Conservation (phyloP, 2,888 invertebrate genomes). For the Antheraea yamamai region DNA sequence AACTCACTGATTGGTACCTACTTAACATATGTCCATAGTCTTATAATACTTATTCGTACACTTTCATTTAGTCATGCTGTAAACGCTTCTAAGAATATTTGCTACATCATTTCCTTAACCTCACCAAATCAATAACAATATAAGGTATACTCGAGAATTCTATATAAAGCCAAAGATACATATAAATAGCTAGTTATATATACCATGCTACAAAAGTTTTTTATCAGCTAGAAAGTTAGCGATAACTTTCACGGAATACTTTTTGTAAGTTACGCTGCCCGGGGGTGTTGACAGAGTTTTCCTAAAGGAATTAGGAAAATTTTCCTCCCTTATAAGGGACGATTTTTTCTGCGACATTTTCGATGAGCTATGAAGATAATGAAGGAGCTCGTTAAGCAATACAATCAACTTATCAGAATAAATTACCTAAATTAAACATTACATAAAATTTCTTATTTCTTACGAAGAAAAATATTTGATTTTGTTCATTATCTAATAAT, state of each 20-base stretch:
- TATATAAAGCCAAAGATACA: conserved; percentile 10
- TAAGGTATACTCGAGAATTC: background rate
- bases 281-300: conserved; percentile 25
- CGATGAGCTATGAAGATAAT: conserved; percentile 18
- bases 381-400: background rate
- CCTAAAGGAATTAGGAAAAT: conserved; percentile 23
- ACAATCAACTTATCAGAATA: background rate
- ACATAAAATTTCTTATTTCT: too few relatives aligned
- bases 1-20: too few relatives aligned
- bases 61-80: too few relatives aligned
- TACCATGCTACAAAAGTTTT: conserved; percentile 21
- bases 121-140: background rate
- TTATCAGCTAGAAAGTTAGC: conserved; percentile 23
- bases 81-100: too few relatives aligned
- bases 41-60: too few relatives aligned
- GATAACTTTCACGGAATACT: conserved; percentile 24
- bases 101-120: too few relatives aligned
- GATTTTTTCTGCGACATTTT: conserved; percentile 14
- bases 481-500: too few relatives aligned
- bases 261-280: conserved; percentile 22
- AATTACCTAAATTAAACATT: too few relatives aligned
- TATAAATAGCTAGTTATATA: conserved; percentile 22
- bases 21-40: too few relatives aligned
- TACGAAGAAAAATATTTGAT: too few relatives aligned
- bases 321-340: conserved; percentile 16